Evolutionary conservation across 2,113 vertebrate species (phyloP).

Genomic region (Echinops telfairi): DNA sequence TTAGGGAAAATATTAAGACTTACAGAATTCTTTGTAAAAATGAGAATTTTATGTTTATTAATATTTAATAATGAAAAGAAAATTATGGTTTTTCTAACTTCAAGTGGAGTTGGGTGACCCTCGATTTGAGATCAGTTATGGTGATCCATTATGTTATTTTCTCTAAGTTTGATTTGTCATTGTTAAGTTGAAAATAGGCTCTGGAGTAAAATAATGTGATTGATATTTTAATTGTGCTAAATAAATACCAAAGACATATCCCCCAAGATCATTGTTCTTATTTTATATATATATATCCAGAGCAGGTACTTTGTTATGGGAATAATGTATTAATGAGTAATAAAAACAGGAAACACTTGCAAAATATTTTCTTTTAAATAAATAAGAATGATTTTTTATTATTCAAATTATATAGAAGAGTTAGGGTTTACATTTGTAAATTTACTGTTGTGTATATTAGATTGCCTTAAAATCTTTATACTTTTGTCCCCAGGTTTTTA

Average conservation of each 20-base stretch:
- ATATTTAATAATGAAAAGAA: background rate
- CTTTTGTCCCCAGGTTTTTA: background rate
- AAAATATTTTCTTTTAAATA: slow-evolving; percentile 51
- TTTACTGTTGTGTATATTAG: background rate
- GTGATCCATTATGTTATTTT: background rate
- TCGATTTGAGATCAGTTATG: background rate
- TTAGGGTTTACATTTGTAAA: background rate
- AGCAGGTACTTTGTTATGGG: background rate
- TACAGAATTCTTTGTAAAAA: slow-evolving; percentile 16
- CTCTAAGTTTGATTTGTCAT: background rate
- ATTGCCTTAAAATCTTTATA: background rate
- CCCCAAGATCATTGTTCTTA: background rate
- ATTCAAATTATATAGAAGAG: background rate
- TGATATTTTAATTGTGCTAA: background rate
- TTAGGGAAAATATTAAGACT: background rate
- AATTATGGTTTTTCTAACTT: background rate
- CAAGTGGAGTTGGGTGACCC: background rate
- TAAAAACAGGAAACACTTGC: slow-evolving; percentile 5
- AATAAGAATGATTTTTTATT: background rate
- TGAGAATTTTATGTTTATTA: slow-evolving; percentile 7
- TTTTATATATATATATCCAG: background rate
- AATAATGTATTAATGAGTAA: too few species aligned
- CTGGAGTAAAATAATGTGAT: background rate
- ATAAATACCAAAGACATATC: background rate
- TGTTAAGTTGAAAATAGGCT: slow-evolving; percentile 27